A percentile compares a stretch with the other conserved stretches of the same genome.
phyloP scores from a whole-genome alignment of 2,797 vertebrate species.

The Glyptemys insculpta region DNA sequence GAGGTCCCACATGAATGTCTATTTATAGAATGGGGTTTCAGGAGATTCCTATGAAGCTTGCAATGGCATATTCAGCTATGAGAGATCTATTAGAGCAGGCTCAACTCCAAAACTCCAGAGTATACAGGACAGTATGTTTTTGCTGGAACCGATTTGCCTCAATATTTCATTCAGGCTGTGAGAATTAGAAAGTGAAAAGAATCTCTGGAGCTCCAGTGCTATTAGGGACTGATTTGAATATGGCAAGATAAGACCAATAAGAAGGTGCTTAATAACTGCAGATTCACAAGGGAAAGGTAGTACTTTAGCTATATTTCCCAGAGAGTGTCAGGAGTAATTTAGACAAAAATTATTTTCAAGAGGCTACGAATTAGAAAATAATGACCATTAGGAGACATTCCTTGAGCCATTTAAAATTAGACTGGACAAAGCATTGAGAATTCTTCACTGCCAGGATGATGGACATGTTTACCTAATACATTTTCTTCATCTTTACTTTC shows the following conservation, averaged over 20 bases:
- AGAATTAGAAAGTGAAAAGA: background rate
- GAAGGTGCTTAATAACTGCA: background rate
- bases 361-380: background rate
- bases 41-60: background rate
- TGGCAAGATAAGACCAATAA: conserved; percentile 5
- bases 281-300: conserved; percentile 18
- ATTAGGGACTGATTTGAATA: background rate
- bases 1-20: background rate
- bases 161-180: background rate
- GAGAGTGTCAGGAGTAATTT: background rate
- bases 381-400: background rate
- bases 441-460: background rate
- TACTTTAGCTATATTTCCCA: background rate
- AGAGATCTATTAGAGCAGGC: background rate
- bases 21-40: background rate
- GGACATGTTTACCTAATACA: background rate
- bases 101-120: background rate
- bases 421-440: background rate
- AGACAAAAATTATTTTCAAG: background rate
- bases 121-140: background rate
- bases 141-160: background rate
- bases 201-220: background rate
- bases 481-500: background rate
- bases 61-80: background rate
- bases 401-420: conserved; percentile 7